These are phyloP conservation scores for Corapipo altera DNA, from an alignment of 2,113 vertebrate species.

Conservation along the genomic window DNA sequence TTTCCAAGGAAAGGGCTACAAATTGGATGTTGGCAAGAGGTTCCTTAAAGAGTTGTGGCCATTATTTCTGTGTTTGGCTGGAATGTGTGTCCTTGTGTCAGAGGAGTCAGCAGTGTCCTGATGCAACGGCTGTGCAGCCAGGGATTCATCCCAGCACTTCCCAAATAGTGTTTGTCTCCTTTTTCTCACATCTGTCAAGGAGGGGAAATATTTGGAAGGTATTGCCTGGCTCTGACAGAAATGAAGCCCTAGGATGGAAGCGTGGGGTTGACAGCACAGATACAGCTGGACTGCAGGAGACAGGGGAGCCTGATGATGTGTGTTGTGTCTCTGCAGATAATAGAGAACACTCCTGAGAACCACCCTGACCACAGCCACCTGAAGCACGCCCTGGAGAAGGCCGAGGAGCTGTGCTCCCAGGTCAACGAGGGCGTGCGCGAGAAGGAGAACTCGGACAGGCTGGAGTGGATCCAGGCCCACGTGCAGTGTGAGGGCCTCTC, in stretches of 20 bases:
- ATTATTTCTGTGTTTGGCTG: background rate
- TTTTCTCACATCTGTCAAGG: background rate
- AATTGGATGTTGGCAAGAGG: background rate
- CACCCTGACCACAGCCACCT: slow-evolving; percentile 96
- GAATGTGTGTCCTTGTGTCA: background rate
- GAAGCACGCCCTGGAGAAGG: slow-evolving; percentile 94
- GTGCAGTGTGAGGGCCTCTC: slow-evolving; percentile 97
- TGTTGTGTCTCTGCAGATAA: slow-evolving; percentile 76
- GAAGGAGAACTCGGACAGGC: slow-evolving; percentile 96
- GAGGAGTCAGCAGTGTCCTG: background rate
- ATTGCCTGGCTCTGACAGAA: background rate
- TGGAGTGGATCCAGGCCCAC: slow-evolving; percentile 98
- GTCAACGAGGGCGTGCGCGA: slow-evolving; percentile 97
- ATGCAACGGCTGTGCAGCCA: background rate
- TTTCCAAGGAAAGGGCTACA: background rate
- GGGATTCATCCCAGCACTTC: background rate
- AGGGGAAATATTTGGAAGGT: background rate
- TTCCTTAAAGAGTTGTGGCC: background rate
- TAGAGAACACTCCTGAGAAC: slow-evolving; percentile 95
- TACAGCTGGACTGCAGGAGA: background rate
- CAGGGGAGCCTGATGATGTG: background rate
- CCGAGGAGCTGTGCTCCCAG: slow-evolving; percentile 96
- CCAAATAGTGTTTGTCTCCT: background rate
- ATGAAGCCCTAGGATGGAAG: background rate
- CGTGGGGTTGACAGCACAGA: background rate